phyloP scores from a whole-genome alignment of 2,797 vertebrate genomes.

The Etheostoma perlongum region DNA sequence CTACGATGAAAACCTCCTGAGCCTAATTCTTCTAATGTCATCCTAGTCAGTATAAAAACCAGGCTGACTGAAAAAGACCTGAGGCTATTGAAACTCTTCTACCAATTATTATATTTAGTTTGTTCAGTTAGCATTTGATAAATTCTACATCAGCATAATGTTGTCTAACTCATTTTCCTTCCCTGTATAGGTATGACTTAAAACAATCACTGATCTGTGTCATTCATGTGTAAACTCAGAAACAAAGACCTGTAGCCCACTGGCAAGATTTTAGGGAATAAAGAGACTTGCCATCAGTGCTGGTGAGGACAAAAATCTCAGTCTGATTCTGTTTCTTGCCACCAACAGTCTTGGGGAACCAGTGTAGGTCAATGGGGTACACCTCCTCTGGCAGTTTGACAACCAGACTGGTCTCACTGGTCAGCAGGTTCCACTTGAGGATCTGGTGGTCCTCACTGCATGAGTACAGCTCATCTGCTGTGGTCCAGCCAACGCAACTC shows the following conservation, averaged over 20 bases:
- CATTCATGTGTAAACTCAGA: not conserved
- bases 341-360: slow-evolving; percentile 91
- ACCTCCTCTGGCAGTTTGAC: slow-evolving; percentile 91
- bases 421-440: slow-evolving; percentile 94
- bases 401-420: slow-evolving; percentile 88
- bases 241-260: not conserved
- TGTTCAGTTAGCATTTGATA: not conserved
- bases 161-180: slow-evolving; percentile 4
- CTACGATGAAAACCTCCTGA: not conserved
- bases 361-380: slow-evolving; percentile 94
- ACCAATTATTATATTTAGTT: not conserved
- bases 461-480: slow-evolving; percentile 95
- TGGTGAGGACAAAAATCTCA: slow-evolving; percentile 94
- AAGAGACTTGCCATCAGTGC: slow-evolving; percentile 91
- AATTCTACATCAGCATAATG: not conserved
- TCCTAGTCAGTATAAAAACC: not conserved
- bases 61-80: not conserved
- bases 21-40: not conserved
- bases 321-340: slow-evolving; percentile 92
- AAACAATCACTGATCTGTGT: not conserved
- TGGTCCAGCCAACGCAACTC: slow-evolving; percentile 95
- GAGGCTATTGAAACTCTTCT: not conserved
- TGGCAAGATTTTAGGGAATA: slow-evolving; percentile 16
- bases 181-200: not conserved
- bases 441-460: slow-evolving; percentile 97